A percentile compares a stretch with the other conserved stretches of the same genome.
phyloP scores from a whole-genome alignment of 2,113 vertebrate species.

The Passer domesticus region DNA sequence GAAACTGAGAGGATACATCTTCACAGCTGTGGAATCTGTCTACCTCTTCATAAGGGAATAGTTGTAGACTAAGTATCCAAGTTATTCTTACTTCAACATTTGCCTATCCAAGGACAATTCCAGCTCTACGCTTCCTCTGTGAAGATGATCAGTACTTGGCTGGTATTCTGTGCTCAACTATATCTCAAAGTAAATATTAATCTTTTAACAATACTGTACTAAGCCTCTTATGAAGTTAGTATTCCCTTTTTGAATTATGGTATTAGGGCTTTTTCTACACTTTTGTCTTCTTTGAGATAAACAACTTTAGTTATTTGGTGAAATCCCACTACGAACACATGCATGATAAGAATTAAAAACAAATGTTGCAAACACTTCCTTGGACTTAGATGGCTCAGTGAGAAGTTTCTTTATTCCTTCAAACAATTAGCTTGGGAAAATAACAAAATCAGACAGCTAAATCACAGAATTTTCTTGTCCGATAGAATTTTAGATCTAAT shows the following conservation, averaged over 20 bases:
- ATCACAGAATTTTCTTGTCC: not conserved
- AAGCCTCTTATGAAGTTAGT: not conserved
- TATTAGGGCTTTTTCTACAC: not conserved
- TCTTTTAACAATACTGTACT: not conserved
- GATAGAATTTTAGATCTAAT: not conserved
- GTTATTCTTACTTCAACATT: not conserved
- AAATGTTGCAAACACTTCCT: not conserved
- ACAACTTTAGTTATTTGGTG: not conserved
- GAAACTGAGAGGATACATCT: not conserved
- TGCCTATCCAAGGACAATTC: not conserved
- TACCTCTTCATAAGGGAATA: not conserved
- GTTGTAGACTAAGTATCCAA: not conserved
- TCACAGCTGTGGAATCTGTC: not conserved
- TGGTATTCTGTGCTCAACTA: not conserved
- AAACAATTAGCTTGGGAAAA: not conserved
- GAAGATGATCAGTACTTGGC: not conserved
- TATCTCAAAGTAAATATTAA: not conserved
- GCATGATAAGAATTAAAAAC: not conserved
- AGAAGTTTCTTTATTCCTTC: not conserved
- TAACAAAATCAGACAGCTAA: not conserved
- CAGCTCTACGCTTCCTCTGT: not conserved
- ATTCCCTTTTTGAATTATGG: not conserved
- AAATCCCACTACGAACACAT: not conserved
- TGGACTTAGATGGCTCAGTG: not conserved
- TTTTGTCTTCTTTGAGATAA: not conserved